Base-by-base conservation (phyloP, 2,888 invertebrate genomes). In the Octodonta nipae region DNA sequence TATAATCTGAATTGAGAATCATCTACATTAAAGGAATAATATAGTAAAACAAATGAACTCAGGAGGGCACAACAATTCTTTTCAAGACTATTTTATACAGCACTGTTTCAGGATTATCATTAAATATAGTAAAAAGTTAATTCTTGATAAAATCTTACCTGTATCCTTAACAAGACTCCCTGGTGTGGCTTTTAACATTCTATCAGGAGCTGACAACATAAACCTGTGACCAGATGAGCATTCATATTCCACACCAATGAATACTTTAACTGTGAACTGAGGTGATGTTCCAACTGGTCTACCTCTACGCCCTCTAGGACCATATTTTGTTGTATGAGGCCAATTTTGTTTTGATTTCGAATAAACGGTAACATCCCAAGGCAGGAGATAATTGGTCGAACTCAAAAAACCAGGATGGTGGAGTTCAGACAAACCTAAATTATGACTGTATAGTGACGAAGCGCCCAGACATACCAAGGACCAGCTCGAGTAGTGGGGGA, bases 231-330 rank as follows among this genome's bases (percentile, higher is more conserved):
- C 96, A n/a, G 87, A 63, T 0, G 86, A 82, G 61, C 96, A 98
- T 63, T 98, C 96, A 61, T 95, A 96, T 58, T 98, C 96, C 49
- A 87, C 79, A 1, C 96, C 96, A 34, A 96, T 77, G 60, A 92
- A 92, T 47, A 91, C 82, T 66, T 91, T 89, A 25, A 88, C 82
- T 3, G 76, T 76, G 49, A 75, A 75, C 59, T 47, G 68, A 50
- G 51, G 53, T 41, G 59, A 46, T 32, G 60, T 46, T 37, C 49
- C 41, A 34, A 48, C 40, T 37, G 53, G 50, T 37, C 58, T 49
- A 37, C 54, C 57, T 47, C 57, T 52, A 44, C 52, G 50, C 3
- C 55, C 60, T 36, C 56, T 49, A 15, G 41, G 36, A 2, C 52
- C 34, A 58, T 57, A 61, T 50, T 39, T 67, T 56, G 50, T 20